phyloP scores from a whole-genome alignment of 2,797 vertebrate genomes.

The Gouania willdenowi region DNA sequence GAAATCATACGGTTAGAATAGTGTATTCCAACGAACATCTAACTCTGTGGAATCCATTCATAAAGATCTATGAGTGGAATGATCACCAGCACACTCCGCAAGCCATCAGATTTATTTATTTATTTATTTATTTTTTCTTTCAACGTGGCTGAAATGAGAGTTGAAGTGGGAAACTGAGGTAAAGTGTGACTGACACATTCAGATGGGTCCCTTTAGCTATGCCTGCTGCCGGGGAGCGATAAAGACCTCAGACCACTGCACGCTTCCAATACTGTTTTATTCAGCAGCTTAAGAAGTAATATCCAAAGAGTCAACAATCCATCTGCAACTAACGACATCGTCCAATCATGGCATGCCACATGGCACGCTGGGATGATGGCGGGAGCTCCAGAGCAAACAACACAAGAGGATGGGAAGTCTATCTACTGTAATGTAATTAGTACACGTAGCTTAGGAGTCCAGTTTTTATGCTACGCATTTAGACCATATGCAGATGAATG shows the following conservation, averaged over 20 bases:
- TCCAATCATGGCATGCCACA: constrained; percentile 7
- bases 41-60: too few species aligned
- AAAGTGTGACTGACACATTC: constrained; percentile 20
- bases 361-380: constrained; percentile 2
- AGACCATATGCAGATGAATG: too few species aligned
- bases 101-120: too few species aligned
- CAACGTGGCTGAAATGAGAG: constrained; percentile 7
- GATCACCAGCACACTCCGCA: too few species aligned
- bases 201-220: constrained; percentile 11
- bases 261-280: not conserved
- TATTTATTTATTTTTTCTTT: not conserved
- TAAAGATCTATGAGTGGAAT: too few species aligned
- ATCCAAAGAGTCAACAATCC: constrained; percentile 10
- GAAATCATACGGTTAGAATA: too few species aligned
- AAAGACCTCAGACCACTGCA: constrained; percentile 19
- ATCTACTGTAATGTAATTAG: not conserved
- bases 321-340: constrained; percentile 10
- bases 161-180: constrained; percentile 3
- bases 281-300: constrained; percentile 1
- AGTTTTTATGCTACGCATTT: too few species aligned
- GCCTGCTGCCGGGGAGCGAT: constrained; percentile 29
- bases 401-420: not conserved
- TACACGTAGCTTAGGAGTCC: constrained; percentile 8
- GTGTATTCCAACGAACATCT: too few species aligned
- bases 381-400: constrained; percentile 13